Base-by-base conservation (phyloP, 2,888 invertebrate genomes). In the Caenorhabditis wallacei region DNA sequence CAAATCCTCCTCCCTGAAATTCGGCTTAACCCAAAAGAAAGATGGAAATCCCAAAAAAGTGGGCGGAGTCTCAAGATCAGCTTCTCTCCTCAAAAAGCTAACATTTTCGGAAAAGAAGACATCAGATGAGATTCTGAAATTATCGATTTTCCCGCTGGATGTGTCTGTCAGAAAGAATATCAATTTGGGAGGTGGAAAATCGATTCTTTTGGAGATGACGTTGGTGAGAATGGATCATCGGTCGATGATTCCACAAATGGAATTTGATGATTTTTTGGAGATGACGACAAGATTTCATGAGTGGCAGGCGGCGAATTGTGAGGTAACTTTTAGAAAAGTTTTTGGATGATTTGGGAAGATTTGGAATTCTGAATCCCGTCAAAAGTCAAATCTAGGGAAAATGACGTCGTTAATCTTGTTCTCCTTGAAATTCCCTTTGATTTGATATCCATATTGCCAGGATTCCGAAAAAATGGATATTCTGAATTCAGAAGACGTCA, bases 201-300 rank as follows among this genome's bases (percentile, higher is more conserved):
- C 24, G n/a, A 57, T 59, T 54, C 18, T 75, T 26, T 40, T 84
- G 24, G 86, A 86, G 24, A 68, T 86, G 59, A 82, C 63, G 46
- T 13, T 85, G 26, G 20, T 70, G 2, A 43, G 71, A 20, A 84
- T 83, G 51, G 82, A 80, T 30, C 64, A 74, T 22, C 18, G 80
- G 13, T 22, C 48, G 4, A 37, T 69, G 7, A 79, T 84, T 43
- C 63, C 74, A 13, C 18, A 35, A 1, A 24, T 81, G 24, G 59
- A 80, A n/a, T 86, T 86, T n/a, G 80, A 82, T 2, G 80, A 82
- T 18, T 78, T 86, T 66, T 35, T 84, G 54, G 82, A 84, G 30
- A 74, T 86, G 46, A 63, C 80, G 0, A 70, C 74, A 16, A 48
- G 30, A 24, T 61, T 84, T 48, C 85, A 86, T 56, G 85, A 86